Evolutionary conservation across 2,888 invertebrate genomes (phyloP), one percentile per base, ranked within the genome.

Genomic region (Cosmia trapezina): DNA sequence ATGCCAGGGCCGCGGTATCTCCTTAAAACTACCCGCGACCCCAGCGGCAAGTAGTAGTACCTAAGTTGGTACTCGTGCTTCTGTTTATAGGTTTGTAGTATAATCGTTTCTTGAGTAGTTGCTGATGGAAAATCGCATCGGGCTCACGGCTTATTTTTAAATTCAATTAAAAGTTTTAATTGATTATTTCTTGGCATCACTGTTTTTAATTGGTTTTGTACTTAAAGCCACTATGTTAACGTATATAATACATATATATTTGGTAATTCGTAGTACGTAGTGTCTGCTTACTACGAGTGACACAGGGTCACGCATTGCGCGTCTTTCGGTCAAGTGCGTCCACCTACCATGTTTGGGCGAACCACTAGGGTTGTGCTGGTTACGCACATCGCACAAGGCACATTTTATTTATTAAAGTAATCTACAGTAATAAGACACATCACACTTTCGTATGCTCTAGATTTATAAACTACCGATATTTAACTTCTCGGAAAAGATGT

Each of bases 271-370:
- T 49, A 56, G 69, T 66, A 78, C 11, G 33, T 70, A 64, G n/a
- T 49, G 11, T 22, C 74, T 69, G 28, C 79, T 69, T 49, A 47
- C 11, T 8, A 53, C 85, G 85, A 81, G 85, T 85, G 53, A 66
- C 56, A 80, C 90, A 88, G 83, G 89, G 90, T 84, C 87, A 73
- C 47, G 70, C 84, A 84, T 83, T 85, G 88, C 64, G 72, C 47
- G 70, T 70, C 73, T 70, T 72, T 60, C 89, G 93, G 93, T 94
- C 93, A 94, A 94, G 93, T 91, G 89, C 93, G 87, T 84, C 93
- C 70, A 83, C 89, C 78, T 88, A 77, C 93, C 92, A 83, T 90
- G 81, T 88, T 84, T 80, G 86, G 87, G 51, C 6, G 66, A 62
- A 62, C 54, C 49, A 53, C 66, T 78, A 72, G 75, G 68, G 71